Base-by-base conservation (phyloP, 2,113 vertebrate species). In the Chamaea fasciata region DNA sequence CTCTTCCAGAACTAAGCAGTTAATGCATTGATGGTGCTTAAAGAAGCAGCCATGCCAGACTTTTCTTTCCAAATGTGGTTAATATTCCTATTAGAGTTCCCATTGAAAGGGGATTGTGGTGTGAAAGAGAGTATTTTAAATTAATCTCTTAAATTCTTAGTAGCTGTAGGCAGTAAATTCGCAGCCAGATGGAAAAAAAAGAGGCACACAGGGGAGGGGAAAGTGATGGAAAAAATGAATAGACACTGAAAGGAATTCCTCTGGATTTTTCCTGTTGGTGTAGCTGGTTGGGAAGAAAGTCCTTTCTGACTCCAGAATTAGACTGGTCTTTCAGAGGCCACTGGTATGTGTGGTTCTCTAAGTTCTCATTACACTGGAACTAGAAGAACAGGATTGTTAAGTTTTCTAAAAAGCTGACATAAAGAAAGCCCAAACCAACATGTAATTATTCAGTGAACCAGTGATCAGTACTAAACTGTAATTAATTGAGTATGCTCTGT, bases 101-200 rank as follows among this genome's bases (percentile, higher is more conserved):
- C 35, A 64, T 2, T 93, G 71, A 88, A 93, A 90, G 28, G 35
- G 28, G n/a, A 86, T 91, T 93, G 71, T 41, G 57, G 64, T 80
- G 39, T 92, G 81, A 80, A 92, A 84, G n/a, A 84, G 81, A 74
- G 15, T 35, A 30, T 90, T 96, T 95, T 52, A 94, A 96, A 88
- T 70, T 74, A 77, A 83, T 77, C 55, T 95, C 42, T 76, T 79
- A 74, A 89, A 2, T 70, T 90, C 52, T 75, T 74, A 56, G 47
- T 86, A 88, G 71, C 90, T 93, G 44, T 42, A 93, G 35, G 42
- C 5, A 0, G n/a, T 41, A 41, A 83, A 71, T 83, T 86, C 77
- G 47, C 42, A 86, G 92, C 71, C 75, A 83, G 49, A 86, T 90
- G 75, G 57, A 83, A 69, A 62, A 85, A 26, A 65, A 47, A 50